Conservation (phyloP, 2,797 vertebrate species). For the Micromesistius poutassou region DNA sequence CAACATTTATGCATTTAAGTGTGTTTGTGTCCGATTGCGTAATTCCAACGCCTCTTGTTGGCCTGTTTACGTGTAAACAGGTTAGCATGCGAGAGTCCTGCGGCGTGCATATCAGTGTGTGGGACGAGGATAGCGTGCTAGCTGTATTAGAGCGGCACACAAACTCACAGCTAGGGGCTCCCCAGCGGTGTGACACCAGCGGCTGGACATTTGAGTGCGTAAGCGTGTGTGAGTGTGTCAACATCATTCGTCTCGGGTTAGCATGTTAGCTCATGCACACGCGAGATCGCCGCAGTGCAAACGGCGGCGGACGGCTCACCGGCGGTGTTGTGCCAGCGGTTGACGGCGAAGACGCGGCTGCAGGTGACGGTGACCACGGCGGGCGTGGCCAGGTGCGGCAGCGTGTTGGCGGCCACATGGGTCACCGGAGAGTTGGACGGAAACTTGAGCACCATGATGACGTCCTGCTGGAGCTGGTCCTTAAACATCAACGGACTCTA, state of each 20-base stretch:
- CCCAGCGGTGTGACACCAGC: no score
- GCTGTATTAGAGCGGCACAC: neutral
- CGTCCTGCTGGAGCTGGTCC: slow-evolving; percentile 99
- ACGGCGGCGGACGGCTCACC: slow-evolving; percentile 73
- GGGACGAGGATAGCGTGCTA: neutral
- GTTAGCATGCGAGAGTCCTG: no score
- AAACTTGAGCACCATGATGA: slow-evolving; percentile 99
- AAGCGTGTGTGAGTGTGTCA: neutral
- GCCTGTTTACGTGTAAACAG: neutral
- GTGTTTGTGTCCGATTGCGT: no score
- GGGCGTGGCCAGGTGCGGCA: slow-evolving; percentile 90
- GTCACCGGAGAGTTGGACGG: slow-evolving; percentile 96
- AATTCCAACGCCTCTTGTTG: neutral
- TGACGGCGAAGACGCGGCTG: slow-evolving; percentile 92
- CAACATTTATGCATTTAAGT: no score
- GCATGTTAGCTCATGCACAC: neutral
- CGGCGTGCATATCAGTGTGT: no score
- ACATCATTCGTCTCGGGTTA: neutral
- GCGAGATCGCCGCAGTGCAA: neutral
- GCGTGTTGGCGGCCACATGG: slow-evolving; percentile 92
- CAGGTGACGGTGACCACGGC: slow-evolving; percentile 96
- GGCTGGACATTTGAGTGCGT: slow-evolving; percentile 22
- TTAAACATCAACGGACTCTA: slow-evolving; percentile 99
- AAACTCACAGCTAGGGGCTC: slow-evolving; percentile 29
- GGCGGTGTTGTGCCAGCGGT: slow-evolving; percentile 96